Evolutionary conservation across 2,113 vertebrate species (phyloP).

Genomic region (Chitala chitala): DNA sequence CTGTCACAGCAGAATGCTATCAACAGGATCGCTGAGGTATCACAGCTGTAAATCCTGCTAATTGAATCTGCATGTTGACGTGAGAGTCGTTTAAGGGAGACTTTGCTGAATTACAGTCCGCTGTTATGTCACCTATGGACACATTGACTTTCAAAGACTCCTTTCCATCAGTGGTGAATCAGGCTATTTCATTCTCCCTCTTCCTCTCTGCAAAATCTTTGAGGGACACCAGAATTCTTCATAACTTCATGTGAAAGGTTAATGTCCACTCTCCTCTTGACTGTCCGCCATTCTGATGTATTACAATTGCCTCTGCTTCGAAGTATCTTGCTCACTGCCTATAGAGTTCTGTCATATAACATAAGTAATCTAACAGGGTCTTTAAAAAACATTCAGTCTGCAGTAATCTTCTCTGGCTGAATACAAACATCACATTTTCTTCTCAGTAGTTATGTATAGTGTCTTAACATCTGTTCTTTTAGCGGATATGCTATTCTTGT

Average conservation of each 20-base stretch:
- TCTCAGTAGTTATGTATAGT: not conserved
- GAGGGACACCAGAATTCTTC: not conserved
- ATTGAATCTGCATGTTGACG: conserved; percentile 16
- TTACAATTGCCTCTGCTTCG: not conserved
- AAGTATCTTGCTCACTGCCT: not conserved
- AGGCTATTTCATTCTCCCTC: not conserved
- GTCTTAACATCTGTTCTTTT: not conserved
- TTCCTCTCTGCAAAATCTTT: not conserved
- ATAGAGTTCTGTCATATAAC: not conserved
- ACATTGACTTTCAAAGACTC: not conserved
- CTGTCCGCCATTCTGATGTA: conserved; percentile 4
- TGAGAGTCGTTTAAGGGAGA: not conserved
- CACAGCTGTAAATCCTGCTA: not conserved
- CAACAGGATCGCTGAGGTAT: not conserved
- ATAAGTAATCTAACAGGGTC: not conserved
- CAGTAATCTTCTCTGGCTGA: not conserved
- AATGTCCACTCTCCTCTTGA: not conserved
- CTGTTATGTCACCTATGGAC: not conserved
- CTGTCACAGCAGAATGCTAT: not conserved
- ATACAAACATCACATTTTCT: not conserved
- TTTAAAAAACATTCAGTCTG: not conserved
- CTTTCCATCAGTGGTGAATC: not conserved
- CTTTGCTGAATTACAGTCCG: not conserved
- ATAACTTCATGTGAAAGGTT: not conserved
- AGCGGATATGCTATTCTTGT: not conserved